phyloP scores from a whole-genome alignment of 2,888 invertebrate genomes.

The Argyresthia albistria region DNA sequence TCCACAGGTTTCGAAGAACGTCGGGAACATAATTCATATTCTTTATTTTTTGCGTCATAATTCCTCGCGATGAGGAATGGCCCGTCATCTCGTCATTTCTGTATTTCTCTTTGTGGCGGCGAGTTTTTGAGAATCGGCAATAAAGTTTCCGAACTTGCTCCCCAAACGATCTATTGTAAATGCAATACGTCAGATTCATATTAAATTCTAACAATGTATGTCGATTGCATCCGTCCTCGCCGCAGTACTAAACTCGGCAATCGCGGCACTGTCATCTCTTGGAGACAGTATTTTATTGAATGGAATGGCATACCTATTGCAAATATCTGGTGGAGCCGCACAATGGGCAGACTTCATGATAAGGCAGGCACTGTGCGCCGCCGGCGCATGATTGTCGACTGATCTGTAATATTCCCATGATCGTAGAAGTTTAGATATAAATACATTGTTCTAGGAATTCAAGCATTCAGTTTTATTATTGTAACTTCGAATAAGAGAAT shows the following conservation, averaged over 20 bases:
- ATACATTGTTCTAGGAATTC: slow-evolving; percentile 27
- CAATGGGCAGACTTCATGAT: slow-evolving; percentile 41
- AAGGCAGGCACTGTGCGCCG: slow-evolving; percentile 19
- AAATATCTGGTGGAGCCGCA: slow-evolving; percentile 30
- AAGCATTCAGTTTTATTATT: not conserved
- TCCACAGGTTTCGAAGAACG: slow-evolving; percentile 34
- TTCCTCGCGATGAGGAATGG: slow-evolving; percentile 41
- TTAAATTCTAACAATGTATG: slow-evolving; percentile 1
- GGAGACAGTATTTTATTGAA: slow-evolving; percentile 33
- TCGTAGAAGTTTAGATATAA: slow-evolving; percentile 35
- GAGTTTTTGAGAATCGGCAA: slow-evolving; percentile 4
- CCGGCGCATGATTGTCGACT: slow-evolving; percentile 26
- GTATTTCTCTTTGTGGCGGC: slow-evolving; percentile 16
- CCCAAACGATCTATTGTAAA: not conserved
- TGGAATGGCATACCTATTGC: slow-evolving; percentile 49
- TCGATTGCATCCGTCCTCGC: not conserved
- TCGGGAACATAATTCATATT: slow-evolving; percentile 17
- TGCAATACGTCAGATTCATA: not conserved
- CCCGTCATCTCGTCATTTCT: slow-evolving; percentile 25
- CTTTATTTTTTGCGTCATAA: slow-evolving; percentile 44
- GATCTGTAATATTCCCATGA: slow-evolving; percentile 58
- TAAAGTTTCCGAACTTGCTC: slow-evolving; percentile 1
- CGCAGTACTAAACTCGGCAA: slow-evolving; percentile 15
- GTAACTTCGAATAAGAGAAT: not conserved
- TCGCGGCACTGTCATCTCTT: slow-evolving; percentile 42